Conservation (phyloP, 2,797 vertebrate species). For the Menidia menidia region DNA sequence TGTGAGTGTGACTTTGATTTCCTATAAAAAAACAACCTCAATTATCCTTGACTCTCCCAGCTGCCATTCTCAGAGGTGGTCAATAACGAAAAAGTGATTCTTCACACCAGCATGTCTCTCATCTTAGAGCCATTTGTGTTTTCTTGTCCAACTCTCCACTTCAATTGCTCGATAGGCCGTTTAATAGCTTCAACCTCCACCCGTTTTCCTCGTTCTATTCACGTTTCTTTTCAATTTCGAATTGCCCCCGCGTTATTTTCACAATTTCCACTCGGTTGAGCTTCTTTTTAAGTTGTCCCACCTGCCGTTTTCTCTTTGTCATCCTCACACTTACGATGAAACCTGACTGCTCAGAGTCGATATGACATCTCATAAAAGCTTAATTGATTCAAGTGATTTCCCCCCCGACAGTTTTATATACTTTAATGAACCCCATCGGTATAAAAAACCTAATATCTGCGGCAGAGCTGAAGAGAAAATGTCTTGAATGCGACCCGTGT, state of each 20-base stretch:
- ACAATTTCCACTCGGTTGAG: not conserved
- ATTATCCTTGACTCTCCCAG: slow-evolving; percentile 41
- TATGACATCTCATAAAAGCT: not conserved
- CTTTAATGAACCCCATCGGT: not conserved
- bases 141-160: slow-evolving; percentile 2
- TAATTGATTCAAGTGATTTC: not conserved
- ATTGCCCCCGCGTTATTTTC: not conserved
- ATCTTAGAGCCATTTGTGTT: slow-evolving; percentile 6
- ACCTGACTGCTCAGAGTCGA: not conserved
- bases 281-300: not conserved
- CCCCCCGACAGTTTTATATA: not conserved
- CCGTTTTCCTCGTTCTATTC: not conserved
- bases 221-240: not conserved
- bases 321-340: not conserved
- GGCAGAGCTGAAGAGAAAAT: slow-evolving; percentile 13
- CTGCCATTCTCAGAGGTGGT: slow-evolving; percentile 40
- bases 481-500: slow-evolving; percentile 20
- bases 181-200: not conserved
- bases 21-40: slow-evolving; percentile 38
- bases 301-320: not conserved
- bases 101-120: slow-evolving; percentile 9
- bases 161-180: slow-evolving; percentile 34
- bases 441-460: not conserved
- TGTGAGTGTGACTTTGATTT: slow-evolving; percentile 35
- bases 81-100: slow-evolving; percentile 29